phyloP scores from a whole-genome alignment of 2,113 vertebrate species.

The Ariopsis seemanni region DNA sequence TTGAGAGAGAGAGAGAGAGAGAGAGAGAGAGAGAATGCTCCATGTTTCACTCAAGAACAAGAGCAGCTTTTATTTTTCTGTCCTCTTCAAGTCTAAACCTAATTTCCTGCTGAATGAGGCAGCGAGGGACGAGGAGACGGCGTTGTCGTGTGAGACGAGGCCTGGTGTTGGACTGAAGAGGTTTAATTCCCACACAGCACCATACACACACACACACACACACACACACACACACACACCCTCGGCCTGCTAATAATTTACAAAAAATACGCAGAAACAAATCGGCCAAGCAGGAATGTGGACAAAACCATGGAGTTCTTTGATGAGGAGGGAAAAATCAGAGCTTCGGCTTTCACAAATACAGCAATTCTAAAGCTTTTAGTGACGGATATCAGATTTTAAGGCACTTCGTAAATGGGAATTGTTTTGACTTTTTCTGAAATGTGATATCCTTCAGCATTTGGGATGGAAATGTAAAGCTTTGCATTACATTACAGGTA shows the following conservation, averaged over 20 bases:
- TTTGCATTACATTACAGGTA: not conserved
- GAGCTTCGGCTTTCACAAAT: slow-evolving; percentile 57
- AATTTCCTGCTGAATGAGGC: not conserved
- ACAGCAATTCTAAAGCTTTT: not conserved
- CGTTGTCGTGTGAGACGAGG: not conserved
- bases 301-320: slow-evolving; percentile 56
- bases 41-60: not conserved
- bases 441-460: not conserved
- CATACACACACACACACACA: slow-evolving; percentile 41
- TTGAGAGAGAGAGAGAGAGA: not conserved
- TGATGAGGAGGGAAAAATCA: slow-evolving; percentile 54
- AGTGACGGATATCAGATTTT: slow-evolving; percentile 10
- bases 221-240: slow-evolving; percentile 44
- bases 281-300: slow-evolving; percentile 52
- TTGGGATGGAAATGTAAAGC: not conserved
- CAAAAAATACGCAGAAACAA: slow-evolving; percentile 57
- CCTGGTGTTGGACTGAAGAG: not conserved
- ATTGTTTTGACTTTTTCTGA: slow-evolving; percentile 4
- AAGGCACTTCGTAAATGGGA: not conserved
- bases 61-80: not conserved
- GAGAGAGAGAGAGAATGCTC: not conserved
- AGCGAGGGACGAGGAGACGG: not conserved
- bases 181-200: slow-evolving; percentile 48
- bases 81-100: not conserved
- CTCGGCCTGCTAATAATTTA: slow-evolving; percentile 65